phyloP scores from a whole-genome alignment of 2,797 vertebrate genomes.

The Acanthurus lineatus region DNA sequence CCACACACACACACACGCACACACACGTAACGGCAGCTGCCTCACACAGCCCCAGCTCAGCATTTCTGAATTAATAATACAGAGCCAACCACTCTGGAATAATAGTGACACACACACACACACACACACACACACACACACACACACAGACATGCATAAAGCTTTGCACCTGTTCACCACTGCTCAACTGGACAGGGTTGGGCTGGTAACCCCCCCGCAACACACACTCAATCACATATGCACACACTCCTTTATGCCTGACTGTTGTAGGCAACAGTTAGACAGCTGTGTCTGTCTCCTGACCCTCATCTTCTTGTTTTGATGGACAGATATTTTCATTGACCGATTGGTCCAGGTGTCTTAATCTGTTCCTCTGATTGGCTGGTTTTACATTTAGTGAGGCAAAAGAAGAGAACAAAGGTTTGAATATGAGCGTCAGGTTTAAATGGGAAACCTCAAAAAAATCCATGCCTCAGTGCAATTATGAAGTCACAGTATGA shows the following conservation, averaged over 20 bases:
- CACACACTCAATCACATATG: constrained; percentile 8
- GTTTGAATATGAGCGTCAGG: constrained; percentile 70
- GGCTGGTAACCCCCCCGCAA: constrained; percentile 55
- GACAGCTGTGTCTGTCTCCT: constrained; percentile 79
- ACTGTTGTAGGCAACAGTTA: constrained; percentile 73
- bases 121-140: constrained; percentile 11
- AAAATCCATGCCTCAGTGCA: constrained; percentile 8
- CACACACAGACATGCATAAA: constrained; percentile 65
- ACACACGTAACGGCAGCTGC: constrained; percentile 78
- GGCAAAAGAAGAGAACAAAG: constrained; percentile 15
- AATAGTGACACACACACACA: constrained; percentile 72
- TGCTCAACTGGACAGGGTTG: constrained; percentile 76
- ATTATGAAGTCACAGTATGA: constrained; percentile 19
- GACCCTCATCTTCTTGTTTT: constrained; percentile 66
- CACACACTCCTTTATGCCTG: constrained; percentile 48
- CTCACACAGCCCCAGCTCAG: constrained; percentile 71
- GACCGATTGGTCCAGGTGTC: constrained; percentile 73
- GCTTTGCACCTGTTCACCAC: constrained; percentile 84
- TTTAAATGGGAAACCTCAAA: constrained; percentile 34
- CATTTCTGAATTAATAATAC: constrained; percentile 89
- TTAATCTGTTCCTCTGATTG: constrained; percentile 54
- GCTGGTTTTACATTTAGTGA: constrained; percentile 54
- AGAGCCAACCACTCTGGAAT: constrained; percentile 83
- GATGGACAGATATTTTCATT: constrained; percentile 65
- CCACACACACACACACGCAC: constrained; percentile 49